Percentiles rank a stretch among this genome's conserved stretches.
Conservation (phyloP, 1,140 invertebrate genomes). For the Drosophila triauraria region DNA sequence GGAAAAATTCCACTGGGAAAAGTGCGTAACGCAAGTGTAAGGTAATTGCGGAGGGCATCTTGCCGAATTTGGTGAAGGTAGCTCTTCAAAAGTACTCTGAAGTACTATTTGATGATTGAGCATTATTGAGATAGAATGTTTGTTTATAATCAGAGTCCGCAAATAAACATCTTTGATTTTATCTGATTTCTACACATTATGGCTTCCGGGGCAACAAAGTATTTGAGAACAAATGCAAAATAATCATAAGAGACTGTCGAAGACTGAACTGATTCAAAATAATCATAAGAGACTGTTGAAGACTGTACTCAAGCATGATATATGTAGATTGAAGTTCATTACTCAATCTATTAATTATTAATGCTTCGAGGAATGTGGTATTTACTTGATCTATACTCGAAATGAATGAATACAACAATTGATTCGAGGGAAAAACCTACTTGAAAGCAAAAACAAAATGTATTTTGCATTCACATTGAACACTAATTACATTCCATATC, state of each 20-base stretch:
- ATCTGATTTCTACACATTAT: background rate
- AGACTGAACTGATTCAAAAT: background rate
- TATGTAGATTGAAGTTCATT: background rate
- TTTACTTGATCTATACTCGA: background rate
- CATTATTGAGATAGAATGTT: background rate
- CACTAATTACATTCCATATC: background rate
- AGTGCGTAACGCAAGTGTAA: conserved; percentile 22
- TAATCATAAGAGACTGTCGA: background rate
- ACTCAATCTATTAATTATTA: background rate
- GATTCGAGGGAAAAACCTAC: background rate
- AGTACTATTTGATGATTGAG: background rate
- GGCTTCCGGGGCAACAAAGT: background rate
- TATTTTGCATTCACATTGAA: background rate
- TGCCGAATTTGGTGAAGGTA: background rate
- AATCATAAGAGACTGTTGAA: background rate
- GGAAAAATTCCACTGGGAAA: conserved; percentile 51
- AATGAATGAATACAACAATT: too few species aligned
- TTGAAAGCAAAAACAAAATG: conserved; percentile 1
- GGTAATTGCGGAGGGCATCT: background rate
- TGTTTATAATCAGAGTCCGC: conserved; percentile 9
- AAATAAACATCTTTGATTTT: conserved; percentile 9
- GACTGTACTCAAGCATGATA: background rate
- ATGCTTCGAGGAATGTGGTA: background rate
- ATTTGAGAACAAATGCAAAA: background rate
- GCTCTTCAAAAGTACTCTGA: background rate